Evolutionary conservation across 2,888 invertebrate genomes (phyloP), one percentile per base, ranked within the genome.

Genomic region (Epirrhoe tristata): DNA sequence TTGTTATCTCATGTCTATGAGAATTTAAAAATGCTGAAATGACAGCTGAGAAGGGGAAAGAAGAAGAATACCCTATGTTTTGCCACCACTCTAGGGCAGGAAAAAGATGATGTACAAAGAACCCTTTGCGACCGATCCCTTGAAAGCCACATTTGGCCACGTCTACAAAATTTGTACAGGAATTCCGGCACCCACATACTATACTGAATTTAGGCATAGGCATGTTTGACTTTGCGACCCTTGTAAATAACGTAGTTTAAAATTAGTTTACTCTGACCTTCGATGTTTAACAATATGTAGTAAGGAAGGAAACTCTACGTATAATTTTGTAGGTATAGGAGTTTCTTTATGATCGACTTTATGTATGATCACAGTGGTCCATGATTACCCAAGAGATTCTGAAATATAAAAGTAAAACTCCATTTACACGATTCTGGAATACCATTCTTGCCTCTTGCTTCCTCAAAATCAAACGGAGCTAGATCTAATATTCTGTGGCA

Each of bases 201-300:
- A 16, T n/a, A 48, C 56, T 58, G n/a, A 58, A 51, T 34, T 51
- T 50, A 16, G 50, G 51, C 12, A 58, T 50, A 16, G 50, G 51
- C 12, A 58, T 58, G 51, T 50, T 12, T 12, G 50, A 51, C 50
- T 58, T 50, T 51, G 34, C 50, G 36, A 58, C 58, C 58, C 58
- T 58, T 51, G 14, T 58, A 50, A 58, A 58, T 58, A 58, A 58
- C 50, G 31, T 46, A 34, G 5, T 24, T 39, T 24, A 16, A 48
- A 58, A 58, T 57, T 48, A 32, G 32, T 32, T 34, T 24, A 58
- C 50, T 58, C 48, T 58, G 34, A 34, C 34, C 14, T 50, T 17
- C 34, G 34, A 43, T 43, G 48, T 48, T 10, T 43, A 46, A 7
- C 5, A 16, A 48, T 7, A 48, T 46, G 46, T 6, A 16, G 6